These are phyloP conservation scores for Sebastolobus altivelis DNA, from an alignment of 2,797 vertebrate genomes.

Conservation along the genomic window DNA sequence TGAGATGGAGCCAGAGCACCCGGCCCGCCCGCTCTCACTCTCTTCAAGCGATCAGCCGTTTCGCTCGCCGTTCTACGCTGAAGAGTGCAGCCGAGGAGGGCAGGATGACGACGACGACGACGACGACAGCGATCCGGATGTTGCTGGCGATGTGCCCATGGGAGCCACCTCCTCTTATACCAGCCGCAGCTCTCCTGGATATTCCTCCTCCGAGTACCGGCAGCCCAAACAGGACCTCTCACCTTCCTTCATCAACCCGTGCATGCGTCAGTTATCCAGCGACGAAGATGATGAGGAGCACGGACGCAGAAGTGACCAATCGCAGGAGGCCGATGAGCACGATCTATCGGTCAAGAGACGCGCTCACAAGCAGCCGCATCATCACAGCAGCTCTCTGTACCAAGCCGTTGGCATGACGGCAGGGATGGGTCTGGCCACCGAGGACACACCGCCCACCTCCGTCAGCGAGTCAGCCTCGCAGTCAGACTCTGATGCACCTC, in stretches of 20 bases:
- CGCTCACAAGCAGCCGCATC: constrained; percentile 77
- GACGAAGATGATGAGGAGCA: constrained; percentile 91
- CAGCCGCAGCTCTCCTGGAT: constrained; percentile 82
- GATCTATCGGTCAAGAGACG: constrained; percentile 89
- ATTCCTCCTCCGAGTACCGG: constrained; percentile 88
- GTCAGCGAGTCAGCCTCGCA: constrained; percentile 96
- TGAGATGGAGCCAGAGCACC: constrained; percentile 86
- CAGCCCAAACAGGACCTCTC: constrained; percentile 92
- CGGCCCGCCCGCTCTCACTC: constrained; percentile 89
- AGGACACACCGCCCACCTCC: constrained; percentile 97
- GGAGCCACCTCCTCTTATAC: constrained; percentile 79
- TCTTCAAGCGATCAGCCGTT: constrained; percentile 87
- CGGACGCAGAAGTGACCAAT: constrained; percentile 83
- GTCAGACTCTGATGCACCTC: constrained; percentile 93
- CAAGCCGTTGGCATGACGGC: constrained; percentile 82
- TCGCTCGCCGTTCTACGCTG: constrained; percentile 78
- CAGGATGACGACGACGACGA: constrained; percentile 60
- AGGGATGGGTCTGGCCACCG: constrained; percentile 81
- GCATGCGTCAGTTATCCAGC: constrained; percentile 88
- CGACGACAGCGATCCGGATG: constrained; percentile 78
- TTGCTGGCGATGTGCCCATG: constrained; percentile 55
- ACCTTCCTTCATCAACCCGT: constrained; percentile 96
- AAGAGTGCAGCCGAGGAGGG: constrained; percentile 76
- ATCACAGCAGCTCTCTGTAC: constrained; percentile 73
- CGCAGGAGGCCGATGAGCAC: constrained; percentile 80